Percentiles rank a stretch among this genome's conserved stretches.
Evolutionary conservation across 2,888 invertebrate genomes (phyloP).

Genomic region (Tenthredo mesomela): DNA sequence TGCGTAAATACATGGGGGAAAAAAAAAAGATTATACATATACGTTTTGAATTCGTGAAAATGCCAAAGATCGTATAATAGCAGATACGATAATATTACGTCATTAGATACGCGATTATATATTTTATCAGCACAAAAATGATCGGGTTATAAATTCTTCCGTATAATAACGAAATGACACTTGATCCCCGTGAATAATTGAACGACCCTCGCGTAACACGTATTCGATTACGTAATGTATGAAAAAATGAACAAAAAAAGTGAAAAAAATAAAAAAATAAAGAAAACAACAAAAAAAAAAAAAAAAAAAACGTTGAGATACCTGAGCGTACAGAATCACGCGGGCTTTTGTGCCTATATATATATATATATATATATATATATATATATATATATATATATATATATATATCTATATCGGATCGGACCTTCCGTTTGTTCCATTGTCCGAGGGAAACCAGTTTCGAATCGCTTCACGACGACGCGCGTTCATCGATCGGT

Average conservation of each 20-base stretch:
- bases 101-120: background rate
- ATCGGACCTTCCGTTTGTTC: slow-evolving; percentile 11
- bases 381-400: too few species aligned
- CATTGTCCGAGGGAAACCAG: slow-evolving; percentile 38
- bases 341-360: slow-evolving; percentile 8
- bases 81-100: background rate
- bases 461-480: slow-evolving; percentile 41
- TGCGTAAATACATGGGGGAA: too few species aligned
- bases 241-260: background rate
- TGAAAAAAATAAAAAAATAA: background rate
- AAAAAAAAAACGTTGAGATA: background rate
- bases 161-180: slow-evolving; percentile 25
- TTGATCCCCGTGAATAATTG: slow-evolving; percentile 33
- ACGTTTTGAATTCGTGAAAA: background rate
- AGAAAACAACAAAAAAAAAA: background rate
- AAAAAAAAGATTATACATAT: too few species aligned
- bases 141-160: background rate
- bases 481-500: slow-evolving; percentile 24
- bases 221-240: slow-evolving; percentile 43
- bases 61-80: background rate
- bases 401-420: background rate
- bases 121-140: background rate
- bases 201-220: slow-evolving; percentile 25
- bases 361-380: too few species aligned
- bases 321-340: slow-evolving; percentile 37